Percentiles rank a stretch among this genome's conserved stretches.
phyloP scores from a whole-genome alignment of 1,140 invertebrate genomes.

The Drosophila sulfurigaster region DNA sequence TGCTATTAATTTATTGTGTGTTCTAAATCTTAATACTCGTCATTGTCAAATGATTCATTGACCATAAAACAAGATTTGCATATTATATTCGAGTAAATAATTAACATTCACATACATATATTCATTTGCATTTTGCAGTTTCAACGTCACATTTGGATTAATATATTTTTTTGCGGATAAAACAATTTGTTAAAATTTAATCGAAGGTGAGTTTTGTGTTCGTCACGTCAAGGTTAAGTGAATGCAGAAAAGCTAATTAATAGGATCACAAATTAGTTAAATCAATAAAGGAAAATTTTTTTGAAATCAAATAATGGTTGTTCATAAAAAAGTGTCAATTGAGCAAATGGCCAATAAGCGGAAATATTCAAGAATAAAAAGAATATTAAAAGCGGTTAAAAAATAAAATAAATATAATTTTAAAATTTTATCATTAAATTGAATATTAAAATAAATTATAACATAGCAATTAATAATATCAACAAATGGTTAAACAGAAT shows the following conservation, averaged over 20 bases:
- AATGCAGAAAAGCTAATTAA: slow-evolving; percentile 3
- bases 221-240: background rate
- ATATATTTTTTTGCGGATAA: slow-evolving; percentile 38
- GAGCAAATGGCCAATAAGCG: background rate
- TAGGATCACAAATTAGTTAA: slow-evolving; percentile 4
- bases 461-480: no score
- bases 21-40: slow-evolving; percentile 9
- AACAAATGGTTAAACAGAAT: no score
- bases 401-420: no score
- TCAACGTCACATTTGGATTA: slow-evolving; percentile 44
- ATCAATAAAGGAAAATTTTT: background rate
- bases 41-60: slow-evolving; percentile 14
- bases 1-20: slow-evolving; percentile 18
- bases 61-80: slow-evolving; percentile 15
- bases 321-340: background rate
- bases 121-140: slow-evolving; percentile 50
- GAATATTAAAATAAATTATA: no score
- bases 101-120: slow-evolving; percentile 30
- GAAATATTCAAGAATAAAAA: background rate
- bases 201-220: slow-evolving; percentile 44
- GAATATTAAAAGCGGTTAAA: no score
- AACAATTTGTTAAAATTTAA: slow-evolving; percentile 25
- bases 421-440: no score
- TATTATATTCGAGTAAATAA: slow-evolving; percentile 8
- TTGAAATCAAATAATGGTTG: background rate